These are phyloP conservation scores for Drosophila subsilvestris DNA, from an alignment of 2,888 invertebrate genomes.

Conservation along the genomic window DNA sequence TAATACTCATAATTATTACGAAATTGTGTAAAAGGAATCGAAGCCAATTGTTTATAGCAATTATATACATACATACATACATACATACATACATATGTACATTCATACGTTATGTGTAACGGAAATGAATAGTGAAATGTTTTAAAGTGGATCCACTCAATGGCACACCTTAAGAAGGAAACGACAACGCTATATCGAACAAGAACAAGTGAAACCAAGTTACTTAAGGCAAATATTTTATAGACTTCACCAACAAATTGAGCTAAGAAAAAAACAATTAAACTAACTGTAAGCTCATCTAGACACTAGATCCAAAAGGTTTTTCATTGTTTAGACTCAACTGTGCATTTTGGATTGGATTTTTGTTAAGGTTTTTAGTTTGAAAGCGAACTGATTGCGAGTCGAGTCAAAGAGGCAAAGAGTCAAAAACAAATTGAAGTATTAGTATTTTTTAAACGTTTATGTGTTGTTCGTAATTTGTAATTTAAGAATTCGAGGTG, in stretches of 20 bases:
- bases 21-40: conserved; percentile 64
- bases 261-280: conserved; percentile 38
- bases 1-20: conserved; percentile 26
- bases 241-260: conserved; percentile 44
- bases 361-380: conserved; percentile 35
- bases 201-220: conserved; percentile 30
- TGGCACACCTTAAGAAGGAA: conserved; percentile 48
- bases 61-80: conserved; percentile 68
- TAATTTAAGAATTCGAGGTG: conserved; percentile 38
- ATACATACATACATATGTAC: conserved; percentile 61
- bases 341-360: conserved; percentile 16
- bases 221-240: conserved; percentile 48
- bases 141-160: conserved; percentile 58
- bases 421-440: conserved; percentile 23
- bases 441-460: conserved; percentile 50
- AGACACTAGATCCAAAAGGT: conserved; percentile 44
- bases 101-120: conserved; percentile 43
- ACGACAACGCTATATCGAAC: conserved; percentile 29
- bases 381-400: conserved; percentile 40
- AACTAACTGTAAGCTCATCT: conserved; percentile 56
- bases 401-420: conserved; percentile 9
- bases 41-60: conserved; percentile 81
- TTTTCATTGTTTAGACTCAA: conserved; percentile 31
- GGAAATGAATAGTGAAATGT: conserved; percentile 44
- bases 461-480: conserved; percentile 56